A percentile compares a stretch with the other conserved stretches of the same genome.
Evolutionary conservation across 35 echinoderm and acorn worm species (phyloP).

Genomic region (Ophiothrix spiculata): DNA sequence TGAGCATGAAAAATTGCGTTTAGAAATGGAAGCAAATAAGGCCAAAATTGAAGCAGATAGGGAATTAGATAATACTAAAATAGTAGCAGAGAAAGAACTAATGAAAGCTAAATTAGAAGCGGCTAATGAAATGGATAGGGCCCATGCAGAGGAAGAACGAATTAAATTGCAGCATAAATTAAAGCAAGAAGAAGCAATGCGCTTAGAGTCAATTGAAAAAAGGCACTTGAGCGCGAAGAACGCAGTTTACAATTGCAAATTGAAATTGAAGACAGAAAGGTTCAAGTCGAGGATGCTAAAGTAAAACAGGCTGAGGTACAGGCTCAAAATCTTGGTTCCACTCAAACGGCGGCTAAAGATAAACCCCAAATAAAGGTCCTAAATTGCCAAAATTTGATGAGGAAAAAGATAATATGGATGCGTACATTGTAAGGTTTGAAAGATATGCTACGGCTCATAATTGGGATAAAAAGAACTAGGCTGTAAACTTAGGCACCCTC

Average conservation of each 20-base stretch:
- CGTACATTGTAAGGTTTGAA: constrained; percentile 49
- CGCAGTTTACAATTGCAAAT: background rate
- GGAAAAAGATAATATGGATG: constrained; percentile 50
- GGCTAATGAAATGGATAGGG: too few relatives aligned
- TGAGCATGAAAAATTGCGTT: background rate
- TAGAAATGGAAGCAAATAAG: background rate
- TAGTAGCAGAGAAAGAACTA: too few relatives aligned
- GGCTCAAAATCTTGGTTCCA: background rate
- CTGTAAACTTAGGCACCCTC: constrained; percentile 46
- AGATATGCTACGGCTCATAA: constrained; percentile 28
- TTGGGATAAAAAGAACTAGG: constrained; percentile 36
- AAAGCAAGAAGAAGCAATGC: background rate
- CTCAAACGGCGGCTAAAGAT: background rate
- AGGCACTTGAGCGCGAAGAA: background rate
- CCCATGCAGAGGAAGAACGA: background rate
- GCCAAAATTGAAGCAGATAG: too few relatives aligned
- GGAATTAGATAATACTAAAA: too few relatives aligned
- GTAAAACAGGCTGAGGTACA: background rate
- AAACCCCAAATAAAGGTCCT: background rate
- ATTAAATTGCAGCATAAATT: background rate
- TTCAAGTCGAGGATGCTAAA: background rate
- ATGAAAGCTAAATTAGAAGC: too few relatives aligned
- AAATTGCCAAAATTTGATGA: constrained; percentile 60
- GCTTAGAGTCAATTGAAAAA: background rate
- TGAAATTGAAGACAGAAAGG: background rate